phyloP scores from a whole-genome alignment of 2,888 invertebrate genomes.

The Lithophane ornitopus region DNA sequence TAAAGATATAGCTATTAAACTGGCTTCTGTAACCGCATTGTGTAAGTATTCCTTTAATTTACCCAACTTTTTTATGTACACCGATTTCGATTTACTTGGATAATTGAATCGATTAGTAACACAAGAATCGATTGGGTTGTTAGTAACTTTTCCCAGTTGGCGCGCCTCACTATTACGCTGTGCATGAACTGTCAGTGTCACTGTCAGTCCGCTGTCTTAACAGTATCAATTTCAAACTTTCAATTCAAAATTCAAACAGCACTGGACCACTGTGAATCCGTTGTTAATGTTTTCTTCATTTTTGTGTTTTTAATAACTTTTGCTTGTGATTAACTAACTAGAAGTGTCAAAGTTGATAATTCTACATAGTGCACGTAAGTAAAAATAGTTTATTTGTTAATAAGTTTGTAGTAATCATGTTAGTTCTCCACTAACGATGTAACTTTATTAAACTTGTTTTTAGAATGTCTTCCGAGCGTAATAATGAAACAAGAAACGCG shows the following conservation, averaged over 20 bases:
- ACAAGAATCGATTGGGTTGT: constrained; percentile 12
- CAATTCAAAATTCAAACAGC: constrained; percentile 41
- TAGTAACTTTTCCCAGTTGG: accelerated
- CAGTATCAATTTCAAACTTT: constrained; percentile 22
- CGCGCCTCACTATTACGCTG: constrained; percentile 37
- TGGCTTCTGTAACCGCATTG: constrained; percentile 92
- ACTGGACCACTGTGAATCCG: constrained; percentile 20
- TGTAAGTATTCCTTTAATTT: constrained; percentile 84
- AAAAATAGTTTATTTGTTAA: constrained; percentile 5
- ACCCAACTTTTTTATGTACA: background rate
- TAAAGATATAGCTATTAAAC: constrained; percentile 90
- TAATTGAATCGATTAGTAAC: constrained; percentile 30
- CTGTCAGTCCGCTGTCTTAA: background rate
- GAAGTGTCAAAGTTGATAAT: constrained; percentile 17
- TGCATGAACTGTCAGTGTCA: constrained; percentile 37
- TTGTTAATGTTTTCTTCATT: background rate
- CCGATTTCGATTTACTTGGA: background rate
- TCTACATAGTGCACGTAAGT: constrained; percentile 49
- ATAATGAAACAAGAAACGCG: constrained; percentile 73
- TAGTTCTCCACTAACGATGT: background rate
- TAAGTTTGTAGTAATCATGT: background rate
- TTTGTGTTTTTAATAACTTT: background rate
- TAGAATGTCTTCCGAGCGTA: constrained; percentile 76
- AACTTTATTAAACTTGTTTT: constrained; percentile 53
- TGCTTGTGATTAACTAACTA: constrained; percentile 18